phyloP scores from a whole-genome alignment of 1,140 invertebrate species.

The Tetramorium parvispinum region DNA sequence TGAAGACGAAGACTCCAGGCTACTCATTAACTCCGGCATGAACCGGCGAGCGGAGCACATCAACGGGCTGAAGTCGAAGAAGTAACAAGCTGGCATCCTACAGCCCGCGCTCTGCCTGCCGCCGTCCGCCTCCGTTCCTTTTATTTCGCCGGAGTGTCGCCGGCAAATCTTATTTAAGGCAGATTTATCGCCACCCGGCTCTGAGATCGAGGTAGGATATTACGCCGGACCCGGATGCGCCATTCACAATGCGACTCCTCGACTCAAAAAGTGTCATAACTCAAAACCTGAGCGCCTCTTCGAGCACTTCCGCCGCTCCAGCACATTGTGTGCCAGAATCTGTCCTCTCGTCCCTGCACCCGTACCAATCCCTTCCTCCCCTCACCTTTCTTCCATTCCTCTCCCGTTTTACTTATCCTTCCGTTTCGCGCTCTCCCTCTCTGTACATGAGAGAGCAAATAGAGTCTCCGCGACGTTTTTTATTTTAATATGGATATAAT shows the following conservation, averaged over 20 bases:
- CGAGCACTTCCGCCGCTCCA: conserved; percentile 77
- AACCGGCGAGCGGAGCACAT: conserved; percentile 37
- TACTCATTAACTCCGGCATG: conserved; percentile 46
- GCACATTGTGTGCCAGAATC: conserved; percentile 81
- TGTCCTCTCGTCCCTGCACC: conserved; percentile 40
- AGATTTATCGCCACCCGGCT: conserved; percentile 78
- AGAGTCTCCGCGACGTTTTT: conserved; percentile 58
- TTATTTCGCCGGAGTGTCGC: conserved; percentile 79
- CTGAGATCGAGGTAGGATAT: conserved; percentile 80
- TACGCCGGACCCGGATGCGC: conserved; percentile 80
- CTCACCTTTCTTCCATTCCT: not conserved
- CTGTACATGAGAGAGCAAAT: conserved; percentile 37
- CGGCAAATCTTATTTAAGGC: conserved; percentile 82
- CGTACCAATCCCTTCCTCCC: conserved; percentile 8
- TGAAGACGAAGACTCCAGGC: conserved; percentile 45
- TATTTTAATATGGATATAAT: conserved; percentile 58
- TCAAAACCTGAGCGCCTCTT: conserved; percentile 82
- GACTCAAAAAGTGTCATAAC: conserved; percentile 83
- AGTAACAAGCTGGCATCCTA: conserved; percentile 55
- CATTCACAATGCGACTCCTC: conserved; percentile 81
- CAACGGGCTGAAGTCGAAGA: conserved; percentile 42
- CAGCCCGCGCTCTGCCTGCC: not conserved
- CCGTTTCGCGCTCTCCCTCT: not conserved
- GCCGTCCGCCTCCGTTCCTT: conserved; percentile 54
- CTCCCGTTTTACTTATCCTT: not conserved